Evolutionary conservation across 2,888 invertebrate species (phyloP).

Genomic region (Pycnomerus fuliginosus): DNA sequence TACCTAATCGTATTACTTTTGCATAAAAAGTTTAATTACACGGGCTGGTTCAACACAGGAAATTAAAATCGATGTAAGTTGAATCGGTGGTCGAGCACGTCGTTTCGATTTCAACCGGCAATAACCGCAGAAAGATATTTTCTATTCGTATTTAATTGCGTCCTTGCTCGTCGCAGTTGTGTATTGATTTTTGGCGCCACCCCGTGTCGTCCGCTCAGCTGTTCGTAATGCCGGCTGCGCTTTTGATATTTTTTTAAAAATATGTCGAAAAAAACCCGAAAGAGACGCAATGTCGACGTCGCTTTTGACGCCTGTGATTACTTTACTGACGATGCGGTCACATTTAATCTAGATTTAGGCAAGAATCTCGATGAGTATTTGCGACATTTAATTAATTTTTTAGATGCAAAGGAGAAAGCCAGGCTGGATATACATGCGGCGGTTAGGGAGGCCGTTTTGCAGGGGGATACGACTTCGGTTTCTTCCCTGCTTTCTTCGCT

Average conservation of each 20-base stretch:
- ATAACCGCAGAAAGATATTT: slow-evolving; percentile 26
- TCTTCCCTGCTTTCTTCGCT: slow-evolving; percentile 66
- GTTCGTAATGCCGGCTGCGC: slow-evolving; percentile 7
- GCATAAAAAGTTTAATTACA: slow-evolving; percentile 48
- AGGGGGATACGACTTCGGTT: slow-evolving; percentile 70
- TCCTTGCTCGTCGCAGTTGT: slow-evolving; percentile 26
- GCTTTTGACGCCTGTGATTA: slow-evolving; percentile 71
- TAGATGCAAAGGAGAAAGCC: slow-evolving; percentile 73
- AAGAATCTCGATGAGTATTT: slow-evolving; percentile 39
- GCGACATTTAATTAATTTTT: slow-evolving; percentile 19
- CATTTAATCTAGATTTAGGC: slow-evolving; percentile 57
- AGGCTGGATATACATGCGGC: slow-evolving; percentile 72
- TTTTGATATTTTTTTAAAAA: slow-evolving; percentile 9
- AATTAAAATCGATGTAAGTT: slow-evolving; percentile 7
- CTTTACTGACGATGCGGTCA: slow-evolving; percentile 67
- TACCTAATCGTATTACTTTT: slow-evolving; percentile 48
- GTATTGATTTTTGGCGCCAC: slow-evolving; percentile 33
- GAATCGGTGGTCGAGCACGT: slow-evolving; percentile 1
- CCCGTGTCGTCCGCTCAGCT: slow-evolving; percentile 10
- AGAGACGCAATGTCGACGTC: slow-evolving; percentile 51
- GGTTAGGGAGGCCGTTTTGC: slow-evolving; percentile 72
- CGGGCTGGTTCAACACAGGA: slow-evolving; percentile 35
- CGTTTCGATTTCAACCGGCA: slow-evolving; percentile 24
- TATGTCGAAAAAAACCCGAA: slow-evolving; percentile 24
- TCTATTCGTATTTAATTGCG: slow-evolving; percentile 13